phyloP scores from a whole-genome alignment of 2,113 vertebrate genomes.

The Salvelinus fontinalis region DNA sequence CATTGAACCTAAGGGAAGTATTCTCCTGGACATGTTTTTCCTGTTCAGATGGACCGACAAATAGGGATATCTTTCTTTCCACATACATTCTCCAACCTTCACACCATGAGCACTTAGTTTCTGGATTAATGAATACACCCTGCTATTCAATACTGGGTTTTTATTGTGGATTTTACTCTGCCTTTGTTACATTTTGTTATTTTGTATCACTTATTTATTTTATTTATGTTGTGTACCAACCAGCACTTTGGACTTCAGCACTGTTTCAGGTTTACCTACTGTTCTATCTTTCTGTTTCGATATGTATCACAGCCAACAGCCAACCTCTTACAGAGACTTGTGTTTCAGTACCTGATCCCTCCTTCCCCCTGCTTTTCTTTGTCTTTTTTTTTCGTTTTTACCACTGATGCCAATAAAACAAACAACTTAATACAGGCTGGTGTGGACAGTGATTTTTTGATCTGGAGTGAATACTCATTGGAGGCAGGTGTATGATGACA shows the following conservation, averaged over 20 bases:
- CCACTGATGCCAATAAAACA: conserved; percentile 74
- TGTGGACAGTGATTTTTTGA: not conserved
- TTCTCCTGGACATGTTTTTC: not conserved
- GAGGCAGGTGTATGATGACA: no score
- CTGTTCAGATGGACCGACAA: not conserved
- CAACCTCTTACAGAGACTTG: conserved; percentile 56
- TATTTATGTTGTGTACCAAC: not conserved
- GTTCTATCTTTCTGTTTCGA: not conserved
- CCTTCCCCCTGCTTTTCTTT: conserved; percentile 42
- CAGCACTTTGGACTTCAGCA: not conserved
- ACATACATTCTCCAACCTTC: not conserved
- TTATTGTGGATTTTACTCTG: not conserved
- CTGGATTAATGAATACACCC: not conserved
- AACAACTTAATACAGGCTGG: conserved; percentile 52
- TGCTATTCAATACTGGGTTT: not conserved
- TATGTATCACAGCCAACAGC: conserved; percentile 40
- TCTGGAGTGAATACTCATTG: not conserved
- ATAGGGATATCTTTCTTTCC: not conserved
- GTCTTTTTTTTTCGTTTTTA: conserved; percentile 34
- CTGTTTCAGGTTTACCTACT: conserved; percentile 23
- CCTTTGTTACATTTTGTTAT: not conserved
- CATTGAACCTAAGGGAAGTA: not conserved
- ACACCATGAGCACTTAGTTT: no score
- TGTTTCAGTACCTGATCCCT: conserved; percentile 20
- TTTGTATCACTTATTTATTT: not conserved